Conservation (phyloP, 2,113 vertebrate species). For the Circaetus cinerascens region DNA sequence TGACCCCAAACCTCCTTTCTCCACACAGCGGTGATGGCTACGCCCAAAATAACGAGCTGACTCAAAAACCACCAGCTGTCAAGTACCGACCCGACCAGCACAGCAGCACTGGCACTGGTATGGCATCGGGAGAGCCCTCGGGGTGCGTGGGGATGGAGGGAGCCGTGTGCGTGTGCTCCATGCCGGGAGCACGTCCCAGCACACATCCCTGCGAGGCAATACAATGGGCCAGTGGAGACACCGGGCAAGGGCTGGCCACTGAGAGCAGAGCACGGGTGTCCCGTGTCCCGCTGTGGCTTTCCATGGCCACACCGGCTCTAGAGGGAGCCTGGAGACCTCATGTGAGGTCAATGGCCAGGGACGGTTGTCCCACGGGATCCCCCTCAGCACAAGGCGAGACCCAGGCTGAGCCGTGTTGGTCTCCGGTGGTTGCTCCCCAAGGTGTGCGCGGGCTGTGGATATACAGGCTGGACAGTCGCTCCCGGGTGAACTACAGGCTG, state of each 20-base stretch:
- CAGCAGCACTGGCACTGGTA: conserved; percentile 53
- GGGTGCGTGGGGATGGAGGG: neutral
- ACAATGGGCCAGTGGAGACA: rapidly evolving
- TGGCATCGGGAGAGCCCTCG: rapidly evolving
- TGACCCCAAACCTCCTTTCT: neutral
- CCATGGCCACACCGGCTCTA: neutral
- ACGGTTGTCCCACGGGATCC: neutral
- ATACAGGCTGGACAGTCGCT: conserved; percentile 51
- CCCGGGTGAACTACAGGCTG: conserved; percentile 65
- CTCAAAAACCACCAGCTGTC: neutral
- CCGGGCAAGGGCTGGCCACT: neutral
- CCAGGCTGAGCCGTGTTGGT: rapidly evolving
- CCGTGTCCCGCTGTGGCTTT: neutral
- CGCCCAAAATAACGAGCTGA: conserved; percentile 63
- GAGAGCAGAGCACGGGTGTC: neutral
- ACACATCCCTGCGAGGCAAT: rapidly evolving
- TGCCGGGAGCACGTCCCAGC: rapidly evolving
- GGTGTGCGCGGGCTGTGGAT: conserved; percentile 66
- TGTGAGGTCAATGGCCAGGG: neutral
- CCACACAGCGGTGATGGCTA: conserved; percentile 59
- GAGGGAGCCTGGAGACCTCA: conserved; percentile 46
- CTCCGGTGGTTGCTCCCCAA: neutral
- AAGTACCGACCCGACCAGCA: conserved; percentile 70
- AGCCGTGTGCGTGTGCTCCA: rapidly evolving
- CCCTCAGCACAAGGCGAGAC: neutral